Base-by-base conservation (phyloP, 2,797 vertebrate species). In the Salarias fasciatus region DNA sequence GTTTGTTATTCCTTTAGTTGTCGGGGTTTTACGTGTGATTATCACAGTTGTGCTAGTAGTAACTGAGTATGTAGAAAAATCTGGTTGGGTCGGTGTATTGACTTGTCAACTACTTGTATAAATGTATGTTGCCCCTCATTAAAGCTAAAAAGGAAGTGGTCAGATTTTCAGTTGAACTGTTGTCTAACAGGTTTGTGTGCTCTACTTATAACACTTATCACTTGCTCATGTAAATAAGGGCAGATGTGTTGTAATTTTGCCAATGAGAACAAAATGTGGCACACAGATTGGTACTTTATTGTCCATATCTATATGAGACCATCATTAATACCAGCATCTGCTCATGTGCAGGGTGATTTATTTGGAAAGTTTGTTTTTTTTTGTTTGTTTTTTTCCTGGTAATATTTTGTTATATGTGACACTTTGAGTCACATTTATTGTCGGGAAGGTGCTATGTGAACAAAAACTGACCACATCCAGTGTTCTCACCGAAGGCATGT, bases 1-100 rank as follows among this genome's bases (percentile, higher is more conserved):
- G 30, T 70, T 49, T 2, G 2, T 62, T n/a, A n/a, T n/a, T n/a
- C n/a, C n/a, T n/a, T n/a, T 9, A 52, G 5, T 70, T 62, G 1
- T 4, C 4, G 0, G 12, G 28, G 8, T 47, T 47, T 8, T 24
- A 24, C 18, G 28, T 47, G 30, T 30, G 3, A n/a, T 6, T 13
- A 30, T 45, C 5, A 13, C 11, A 4, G 5, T 58, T 35, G 5
- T 47, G n/a, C 52, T 57, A n/a, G 0, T 15, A 1, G n/a, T 48
- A 5, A 12, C 38, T 41, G 4, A 0, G 8, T 44, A 11, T 37
- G 8, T 29, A 6, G 28, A 42, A 33, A 24, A 24, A 24, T 24
- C 18, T 24, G 18, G 18, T 24, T 24, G 18, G 24, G 18, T 24
- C 24, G 18, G 3, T 24, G n/a, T n/a, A n/a, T n/a, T 44, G 42